Conservation (phyloP, 2,888 invertebrate genomes). For the Psococerastis gibbosa region DNA sequence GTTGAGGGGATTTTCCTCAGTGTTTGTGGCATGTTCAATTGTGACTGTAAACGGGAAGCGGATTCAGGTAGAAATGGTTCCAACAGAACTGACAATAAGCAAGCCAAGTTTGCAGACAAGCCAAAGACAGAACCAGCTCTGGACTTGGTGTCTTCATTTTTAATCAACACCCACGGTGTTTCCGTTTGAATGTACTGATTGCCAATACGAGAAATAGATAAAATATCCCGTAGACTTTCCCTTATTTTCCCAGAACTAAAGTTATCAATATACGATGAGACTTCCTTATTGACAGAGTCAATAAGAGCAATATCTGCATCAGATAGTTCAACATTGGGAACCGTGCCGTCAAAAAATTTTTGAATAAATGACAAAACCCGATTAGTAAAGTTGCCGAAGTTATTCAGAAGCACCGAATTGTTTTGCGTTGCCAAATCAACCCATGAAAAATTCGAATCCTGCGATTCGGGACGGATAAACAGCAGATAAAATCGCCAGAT, state of each 20-base stretch:
- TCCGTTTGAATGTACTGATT: conserved; percentile 93
- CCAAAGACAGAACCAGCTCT: conserved; percentile 74
- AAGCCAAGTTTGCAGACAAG: conserved; percentile 60
- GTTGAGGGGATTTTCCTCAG: conserved; percentile 29
- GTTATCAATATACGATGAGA: conserved; percentile 48
- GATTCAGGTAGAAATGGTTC: conserved; percentile 85
- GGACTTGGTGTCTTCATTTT: conserved; percentile 59
- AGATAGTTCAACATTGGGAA: conserved; percentile 42
- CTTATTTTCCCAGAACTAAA: conserved; percentile 62
- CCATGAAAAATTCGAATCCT: conserved; percentile 93
- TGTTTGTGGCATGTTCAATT: conserved; percentile 42
- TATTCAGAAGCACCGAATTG: conserved; percentile 91
- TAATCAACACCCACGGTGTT: conserved; percentile 88
- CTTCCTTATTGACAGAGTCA: conserved; percentile 58
- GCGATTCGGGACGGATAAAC: conserved; percentile 80
- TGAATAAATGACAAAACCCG: conserved; percentile 26
- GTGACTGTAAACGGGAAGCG: conserved; percentile 42
- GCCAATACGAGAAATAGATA: conserved; percentile 75
- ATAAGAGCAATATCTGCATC: conserved; percentile 53
- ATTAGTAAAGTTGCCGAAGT: conserved; percentile 95
- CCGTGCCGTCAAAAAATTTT: conserved; percentile 27
- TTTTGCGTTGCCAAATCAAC: conserved; percentile 77
- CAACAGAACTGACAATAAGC: conserved; percentile 58
- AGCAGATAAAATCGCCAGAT: conserved; percentile 93
- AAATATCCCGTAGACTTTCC: conserved; percentile 67